These are phyloP conservation scores for Dasyornis broadbenti DNA, from an alignment of 2,113 vertebrate species.

Conservation along the genomic window DNA sequence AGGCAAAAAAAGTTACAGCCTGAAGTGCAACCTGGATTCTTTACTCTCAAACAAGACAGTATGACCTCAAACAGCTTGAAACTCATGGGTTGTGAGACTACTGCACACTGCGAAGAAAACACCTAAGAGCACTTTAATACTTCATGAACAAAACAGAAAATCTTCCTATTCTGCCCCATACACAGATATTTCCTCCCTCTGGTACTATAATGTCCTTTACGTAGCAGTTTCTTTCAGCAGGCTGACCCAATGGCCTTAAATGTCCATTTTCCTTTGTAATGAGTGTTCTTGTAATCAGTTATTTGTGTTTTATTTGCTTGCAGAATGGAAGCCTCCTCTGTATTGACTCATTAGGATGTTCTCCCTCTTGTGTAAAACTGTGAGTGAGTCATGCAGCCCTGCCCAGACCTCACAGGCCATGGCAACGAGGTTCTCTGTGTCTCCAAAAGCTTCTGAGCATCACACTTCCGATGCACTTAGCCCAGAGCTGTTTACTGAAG, in stretches of 20 bases:
- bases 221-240: not conserved
- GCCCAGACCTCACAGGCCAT: not conserved
- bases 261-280: not conserved
- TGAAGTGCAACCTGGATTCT: not conserved
- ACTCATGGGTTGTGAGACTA: not conserved
- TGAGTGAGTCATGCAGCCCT: not conserved
- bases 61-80: not conserved
- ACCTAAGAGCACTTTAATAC: not conserved
- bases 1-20: not conserved
- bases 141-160: not conserved
- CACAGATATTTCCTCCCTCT: not conserved
- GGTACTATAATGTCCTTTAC: not conserved
- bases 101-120: not conserved
- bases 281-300: not conserved
- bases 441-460: not conserved
- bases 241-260: not conserved
- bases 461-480: not conserved
- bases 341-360: rapidly evolving
- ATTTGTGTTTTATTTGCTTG: not conserved
- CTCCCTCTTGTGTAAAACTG: not conserved
- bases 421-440: rapidly evolving
- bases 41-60: not conserved
- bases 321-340: not conserved
- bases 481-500: not conserved
- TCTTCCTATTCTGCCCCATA: not conserved